Percentiles rank a stretch among this genome's conserved stretches.
Conservation (phyloP, 2,797 vertebrate genomes). For the Pampus argenteus region DNA sequence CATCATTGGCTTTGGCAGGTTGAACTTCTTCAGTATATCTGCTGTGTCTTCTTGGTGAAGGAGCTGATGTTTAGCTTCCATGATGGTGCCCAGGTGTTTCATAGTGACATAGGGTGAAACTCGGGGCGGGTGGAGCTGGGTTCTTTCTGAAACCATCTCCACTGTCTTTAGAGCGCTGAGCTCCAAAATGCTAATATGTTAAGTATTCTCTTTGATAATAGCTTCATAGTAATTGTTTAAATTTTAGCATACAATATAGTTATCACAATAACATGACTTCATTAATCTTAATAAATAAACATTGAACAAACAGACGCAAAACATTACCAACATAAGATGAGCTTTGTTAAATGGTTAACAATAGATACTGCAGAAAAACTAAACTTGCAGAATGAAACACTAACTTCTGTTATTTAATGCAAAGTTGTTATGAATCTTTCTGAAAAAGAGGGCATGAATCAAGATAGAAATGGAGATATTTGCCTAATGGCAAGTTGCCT, state of each 20-base stretch:
- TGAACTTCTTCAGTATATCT: too few species aligned
- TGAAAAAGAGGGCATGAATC: constrained; percentile 51
- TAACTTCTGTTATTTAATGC: constrained; percentile 10
- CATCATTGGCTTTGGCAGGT: too few species aligned
- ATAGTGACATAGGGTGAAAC: too few species aligned
- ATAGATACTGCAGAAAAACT: background rate
- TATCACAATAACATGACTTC: background rate
- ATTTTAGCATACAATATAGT: background rate
- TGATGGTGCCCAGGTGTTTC: too few species aligned
- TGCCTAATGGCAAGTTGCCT: constrained; percentile 76
- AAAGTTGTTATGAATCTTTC: constrained; percentile 46
- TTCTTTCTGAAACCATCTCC: too few species aligned
- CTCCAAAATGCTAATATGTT: too few species aligned
- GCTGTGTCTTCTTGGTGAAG: too few species aligned
- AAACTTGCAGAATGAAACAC: background rate
- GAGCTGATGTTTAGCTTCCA: too few species aligned
- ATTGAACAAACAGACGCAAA: background rate
- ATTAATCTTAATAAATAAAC: background rate
- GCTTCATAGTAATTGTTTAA: background rate
- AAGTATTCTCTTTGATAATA: background rate
- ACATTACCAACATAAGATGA: background rate
- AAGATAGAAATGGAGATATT: constrained; percentile 74
- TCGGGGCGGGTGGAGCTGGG: too few species aligned
- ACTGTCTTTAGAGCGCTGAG: too few species aligned
- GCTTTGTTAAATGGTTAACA: background rate